Evolutionary conservation across 1,140 invertebrate species (phyloP).

Genomic region (Danaus melanippus): DNA sequence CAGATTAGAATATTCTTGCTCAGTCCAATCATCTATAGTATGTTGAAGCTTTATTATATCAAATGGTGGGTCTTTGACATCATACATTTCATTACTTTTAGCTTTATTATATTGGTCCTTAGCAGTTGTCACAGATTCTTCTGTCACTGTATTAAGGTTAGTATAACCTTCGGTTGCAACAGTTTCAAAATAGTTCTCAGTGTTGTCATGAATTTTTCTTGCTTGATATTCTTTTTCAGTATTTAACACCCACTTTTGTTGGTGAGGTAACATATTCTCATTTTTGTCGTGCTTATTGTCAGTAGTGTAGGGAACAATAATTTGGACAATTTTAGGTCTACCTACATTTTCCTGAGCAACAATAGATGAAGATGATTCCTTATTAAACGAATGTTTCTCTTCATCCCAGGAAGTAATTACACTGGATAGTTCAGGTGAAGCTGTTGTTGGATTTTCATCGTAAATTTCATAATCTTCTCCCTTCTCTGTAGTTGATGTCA

Average conservation of each 20-base stretch:
- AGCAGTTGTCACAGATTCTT: slow-evolving; percentile 26
- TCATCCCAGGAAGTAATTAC: slow-evolving; percentile 35
- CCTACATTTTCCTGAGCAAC: slow-evolving; percentile 33
- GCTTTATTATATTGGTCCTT: slow-evolving; percentile 39
- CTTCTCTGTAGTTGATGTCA: slow-evolving; percentile 33
- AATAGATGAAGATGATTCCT: slow-evolving; percentile 34
- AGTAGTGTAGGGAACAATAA: slow-evolving; percentile 84
- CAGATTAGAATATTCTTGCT: slow-evolving; percentile 79
- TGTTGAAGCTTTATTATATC: slow-evolving; percentile 83
- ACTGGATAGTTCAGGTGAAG: slow-evolving; percentile 24
- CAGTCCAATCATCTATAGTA: slow-evolving; percentile 88
- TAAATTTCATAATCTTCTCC: slow-evolving; percentile 59
- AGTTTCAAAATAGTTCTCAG: slow-evolving; percentile 30
- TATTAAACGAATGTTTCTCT: slow-evolving; percentile 39
- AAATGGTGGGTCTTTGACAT: slow-evolving; percentile 73
- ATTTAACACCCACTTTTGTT: slow-evolving; percentile 44
- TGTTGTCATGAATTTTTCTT: slow-evolving; percentile 65
- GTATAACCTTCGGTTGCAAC: slow-evolving; percentile 43
- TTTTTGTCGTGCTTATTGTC: slow-evolving; percentile 69
- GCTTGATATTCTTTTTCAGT: slow-evolving; percentile 55
- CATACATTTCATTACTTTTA: slow-evolving; percentile 52
- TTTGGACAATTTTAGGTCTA: slow-evolving; percentile 77
- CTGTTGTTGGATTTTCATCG: slow-evolving; percentile 49
- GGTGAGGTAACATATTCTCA: slow-evolving; percentile 31
- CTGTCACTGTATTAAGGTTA: slow-evolving; percentile 42